Evolutionary conservation across 2,113 vertebrate species (phyloP), one percentile per base, ranked within the genome.

Genomic region (Equus przewalskii): DNA sequence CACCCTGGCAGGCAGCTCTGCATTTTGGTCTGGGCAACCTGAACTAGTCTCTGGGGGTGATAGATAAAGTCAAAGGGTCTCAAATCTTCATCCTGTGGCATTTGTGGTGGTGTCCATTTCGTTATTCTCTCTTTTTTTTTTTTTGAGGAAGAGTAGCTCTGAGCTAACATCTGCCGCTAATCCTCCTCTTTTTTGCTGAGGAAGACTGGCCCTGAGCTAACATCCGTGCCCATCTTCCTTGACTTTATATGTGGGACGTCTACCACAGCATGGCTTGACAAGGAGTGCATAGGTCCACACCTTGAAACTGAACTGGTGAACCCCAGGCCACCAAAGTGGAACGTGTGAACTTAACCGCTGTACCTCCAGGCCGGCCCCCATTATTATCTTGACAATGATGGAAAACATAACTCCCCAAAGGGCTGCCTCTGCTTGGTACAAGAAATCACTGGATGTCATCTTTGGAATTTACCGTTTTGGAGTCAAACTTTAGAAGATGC

Each of bases 391-490:
- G 67, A 30, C 6, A 21, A 6, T 26, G 30, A 36, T 54, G 30
- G 58, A 56, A 89, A 58, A 64, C 6, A 18, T 15, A 49, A 69
- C n/a, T 41, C 26, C 70, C 56, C 79, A 79, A 73, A 58, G 22
- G 54, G 22, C 21, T 82, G 8, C 18, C 6, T 93, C 76, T 70
- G 51, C 12, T 65, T 81, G 16, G 49, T 51, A 75, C 51, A 79
- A 78, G 58, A 54, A 94, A 58, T 89, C n/a, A 69, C 16, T 51
- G 18, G 41, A 51, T 24, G 19, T 19, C 28, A 1, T 64, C 54
- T 95, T 89, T 84, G 86, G 70, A 28, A 93, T 62, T n/a, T 19
- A 76, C 62, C 10, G 46, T 30, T 91, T 86, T 67, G 18, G n/a
- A 89, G 69, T 89, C 19, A 67, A 86, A 79, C 54, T 88, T 41